phyloP scores from a whole-genome alignment of 2,888 invertebrate species.

The Isotomurus palustris region DNA sequence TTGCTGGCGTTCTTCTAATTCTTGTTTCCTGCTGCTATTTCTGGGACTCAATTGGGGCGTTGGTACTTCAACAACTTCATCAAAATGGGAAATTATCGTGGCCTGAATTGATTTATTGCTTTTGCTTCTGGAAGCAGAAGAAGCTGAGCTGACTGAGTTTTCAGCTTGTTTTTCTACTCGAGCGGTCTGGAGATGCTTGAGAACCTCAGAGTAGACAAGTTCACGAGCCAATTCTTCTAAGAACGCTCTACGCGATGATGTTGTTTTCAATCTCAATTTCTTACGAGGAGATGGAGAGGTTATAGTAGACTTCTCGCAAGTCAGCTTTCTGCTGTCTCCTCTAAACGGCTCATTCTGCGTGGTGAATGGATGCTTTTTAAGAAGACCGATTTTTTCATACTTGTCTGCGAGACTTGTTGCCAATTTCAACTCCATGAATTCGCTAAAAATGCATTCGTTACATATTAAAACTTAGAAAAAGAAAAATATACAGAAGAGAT shows the following conservation, averaged over 20 bases:
- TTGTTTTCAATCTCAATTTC: too few relatives aligned
- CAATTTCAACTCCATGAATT: slow-evolving; percentile 19
- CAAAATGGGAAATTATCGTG: too few relatives aligned
- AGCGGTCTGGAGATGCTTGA: slow-evolving; percentile 8
- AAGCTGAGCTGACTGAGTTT: too few relatives aligned
- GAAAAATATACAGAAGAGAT: too few relatives aligned
- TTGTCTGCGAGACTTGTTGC: slow-evolving; percentile 13
- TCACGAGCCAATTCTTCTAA: slow-evolving; percentile 31
- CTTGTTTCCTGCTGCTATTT: not conserved
- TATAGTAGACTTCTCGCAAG: not conserved
- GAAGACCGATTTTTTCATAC: slow-evolving; percentile 19
- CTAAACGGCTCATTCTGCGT: not conserved
- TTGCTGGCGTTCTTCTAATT: not conserved
- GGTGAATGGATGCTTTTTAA: not conserved
- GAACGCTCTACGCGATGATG: too few relatives aligned
- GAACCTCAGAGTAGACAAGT: slow-evolving; percentile 27
- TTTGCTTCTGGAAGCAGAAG: not conserved
- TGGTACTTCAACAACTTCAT: too few relatives aligned
- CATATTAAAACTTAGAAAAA: too few relatives aligned
- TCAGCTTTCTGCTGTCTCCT: not conserved
- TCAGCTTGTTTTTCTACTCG: slow-evolving; percentile 1
- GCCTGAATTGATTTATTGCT: not conserved
- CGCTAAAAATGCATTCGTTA: not conserved
- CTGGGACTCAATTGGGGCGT: too few relatives aligned
- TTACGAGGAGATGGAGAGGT: not conserved